These are phyloP conservation scores for Hydrophis major DNA, from an alignment of 2,797 vertebrate genomes.

Conservation along the genomic window DNA sequence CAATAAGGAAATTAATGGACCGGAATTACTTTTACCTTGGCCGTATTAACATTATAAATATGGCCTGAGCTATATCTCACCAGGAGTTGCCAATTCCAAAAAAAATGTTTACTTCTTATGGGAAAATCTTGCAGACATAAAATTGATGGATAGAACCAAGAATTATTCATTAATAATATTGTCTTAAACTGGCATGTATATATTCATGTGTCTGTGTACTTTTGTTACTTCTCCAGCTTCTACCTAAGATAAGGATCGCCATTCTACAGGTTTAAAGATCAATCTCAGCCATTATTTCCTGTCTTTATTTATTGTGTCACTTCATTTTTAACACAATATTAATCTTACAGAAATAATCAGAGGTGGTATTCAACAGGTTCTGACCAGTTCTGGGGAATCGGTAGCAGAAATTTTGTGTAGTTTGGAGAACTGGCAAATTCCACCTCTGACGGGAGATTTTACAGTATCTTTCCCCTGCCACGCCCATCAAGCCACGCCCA, in stretches of 20 bases:
- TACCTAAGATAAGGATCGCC: conserved; percentile 16
- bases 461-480: too few relatives aligned
- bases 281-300: conserved; percentile 9
- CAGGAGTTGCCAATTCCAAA: neutral
- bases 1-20: neutral
- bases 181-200: neutral
- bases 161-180: neutral
- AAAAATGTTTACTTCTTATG: neutral
- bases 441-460: too few relatives aligned
- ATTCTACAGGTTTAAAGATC: neutral
- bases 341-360: neutral
- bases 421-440: too few relatives aligned
- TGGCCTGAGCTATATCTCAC: neutral
- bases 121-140: neutral
- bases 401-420: too few relatives aligned
- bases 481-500: too few relatives aligned
- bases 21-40: neutral
- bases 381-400: too few relatives aligned
- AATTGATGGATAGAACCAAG: neutral
- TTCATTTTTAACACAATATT: conserved; percentile 8
- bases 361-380: too few relatives aligned
- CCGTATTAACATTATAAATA: neutral
- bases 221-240: conserved; percentile 10
- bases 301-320: neutral
- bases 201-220: neutral